Percentiles rank a stretch among this genome's conserved stretches.
phyloP scores from a whole-genome alignment of 2,797 vertebrate species.

The Syngnathus rostellatus region DNA sequence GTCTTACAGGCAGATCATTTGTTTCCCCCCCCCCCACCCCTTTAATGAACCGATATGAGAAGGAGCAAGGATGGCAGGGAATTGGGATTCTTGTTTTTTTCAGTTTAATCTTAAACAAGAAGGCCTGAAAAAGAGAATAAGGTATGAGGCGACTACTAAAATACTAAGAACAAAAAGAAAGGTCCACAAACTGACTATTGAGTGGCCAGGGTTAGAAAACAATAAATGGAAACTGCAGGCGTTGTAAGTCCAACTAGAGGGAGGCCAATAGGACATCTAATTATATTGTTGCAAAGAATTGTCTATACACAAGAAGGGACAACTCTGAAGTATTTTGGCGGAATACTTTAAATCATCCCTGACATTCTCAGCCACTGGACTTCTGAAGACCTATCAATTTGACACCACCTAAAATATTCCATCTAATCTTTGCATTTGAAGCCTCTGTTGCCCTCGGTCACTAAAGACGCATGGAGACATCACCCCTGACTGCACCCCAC shows the following conservation, averaged over 20 bases:
- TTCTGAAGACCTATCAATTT: constrained; percentile 4
- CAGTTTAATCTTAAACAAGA: constrained; percentile 12
- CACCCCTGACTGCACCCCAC: constrained; percentile 1
- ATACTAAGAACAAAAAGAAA: not conserved
- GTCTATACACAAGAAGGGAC: not conserved
- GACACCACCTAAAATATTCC: constrained; percentile 1
- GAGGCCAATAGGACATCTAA: constrained; percentile 1
- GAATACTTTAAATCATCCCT: not conserved
- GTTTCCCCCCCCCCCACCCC: not conserved
- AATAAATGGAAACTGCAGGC: not conserved
- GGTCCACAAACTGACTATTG: not conserved
- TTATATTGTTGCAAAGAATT: not conserved
- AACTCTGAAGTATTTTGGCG: not conserved
- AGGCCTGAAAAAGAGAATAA: constrained; percentile 14
- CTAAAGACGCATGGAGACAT: not conserved
- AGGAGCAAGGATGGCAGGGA: not conserved
- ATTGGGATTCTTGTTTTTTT: not conserved
- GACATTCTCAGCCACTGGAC: not conserved
- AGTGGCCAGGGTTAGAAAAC: constrained; percentile 1
- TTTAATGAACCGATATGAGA: constrained; percentile 2
- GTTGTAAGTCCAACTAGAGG: not conserved
- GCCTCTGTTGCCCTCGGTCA: not conserved
- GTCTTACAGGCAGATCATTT: constrained; percentile 25
- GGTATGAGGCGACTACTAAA: not conserved
- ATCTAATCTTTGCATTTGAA: constrained; percentile 1